phyloP scores from a whole-genome alignment of 2,888 invertebrate genomes.

The Anaspis maculata region DNA sequence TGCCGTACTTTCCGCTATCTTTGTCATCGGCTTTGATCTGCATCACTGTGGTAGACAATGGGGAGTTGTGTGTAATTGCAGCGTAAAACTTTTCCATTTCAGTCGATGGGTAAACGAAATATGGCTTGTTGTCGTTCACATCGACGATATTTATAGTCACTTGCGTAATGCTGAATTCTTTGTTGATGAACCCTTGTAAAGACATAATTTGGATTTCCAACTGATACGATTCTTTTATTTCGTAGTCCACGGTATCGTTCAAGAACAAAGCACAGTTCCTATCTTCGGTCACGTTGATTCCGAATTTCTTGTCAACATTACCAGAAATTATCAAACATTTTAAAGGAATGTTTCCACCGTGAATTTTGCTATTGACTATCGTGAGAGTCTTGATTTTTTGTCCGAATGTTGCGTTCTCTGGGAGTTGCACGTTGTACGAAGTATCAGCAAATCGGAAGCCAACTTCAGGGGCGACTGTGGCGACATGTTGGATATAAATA shows the following conservation, averaged over 20 bases:
- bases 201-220: slow-evolving; percentile 72
- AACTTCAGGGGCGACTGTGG: slow-evolving; percentile 55
- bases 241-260: slow-evolving; percentile 69
- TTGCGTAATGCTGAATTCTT: slow-evolving; percentile 62
- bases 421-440: slow-evolving; percentile 72
- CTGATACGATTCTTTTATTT: slow-evolving; percentile 62
- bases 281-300: slow-evolving; percentile 64
- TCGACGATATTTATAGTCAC: slow-evolving; percentile 78
- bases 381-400: slow-evolving; percentile 62
- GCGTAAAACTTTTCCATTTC: slow-evolving; percentile 68
- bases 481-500: slow-evolving; percentile 74
- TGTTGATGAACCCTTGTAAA: slow-evolving; percentile 71
- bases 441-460: slow-evolving; percentile 84
- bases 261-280: slow-evolving; percentile 76
- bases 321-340: slow-evolving; percentile 72
- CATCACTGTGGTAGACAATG: slow-evolving; percentile 66
- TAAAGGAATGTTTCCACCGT: slow-evolving; percentile 61
- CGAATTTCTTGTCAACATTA: slow-evolving; percentile 65
- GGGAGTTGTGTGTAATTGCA: slow-evolving; percentile 64
- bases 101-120: slow-evolving; percentile 63
- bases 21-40: slow-evolving; percentile 80
- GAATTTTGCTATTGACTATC: slow-evolving; percentile 63
- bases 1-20: slow-evolving; percentile 77
- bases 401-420: slow-evolving; percentile 65
- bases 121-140: slow-evolving; percentile 83